These are phyloP conservation scores for Numenius arquata DNA, from an alignment of 2,113 vertebrate species.

Conservation along the genomic window DNA sequence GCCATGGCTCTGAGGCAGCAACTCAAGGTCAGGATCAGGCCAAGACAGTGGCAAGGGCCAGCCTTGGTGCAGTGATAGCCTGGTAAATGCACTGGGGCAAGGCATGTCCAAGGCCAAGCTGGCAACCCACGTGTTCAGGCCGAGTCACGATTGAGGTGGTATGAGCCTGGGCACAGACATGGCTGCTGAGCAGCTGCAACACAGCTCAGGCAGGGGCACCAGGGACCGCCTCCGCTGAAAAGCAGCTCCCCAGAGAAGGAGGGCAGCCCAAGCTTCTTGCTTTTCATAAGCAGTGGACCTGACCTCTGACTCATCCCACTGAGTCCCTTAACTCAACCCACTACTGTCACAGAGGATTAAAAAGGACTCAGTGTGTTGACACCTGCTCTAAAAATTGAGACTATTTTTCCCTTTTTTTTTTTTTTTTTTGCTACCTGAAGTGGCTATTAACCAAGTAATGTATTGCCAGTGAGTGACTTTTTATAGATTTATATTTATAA, in stretches of 20 bases:
- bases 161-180: not conserved
- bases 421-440: too few species aligned
- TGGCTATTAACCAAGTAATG: not conserved
- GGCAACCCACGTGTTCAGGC: rapidly evolving
- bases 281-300: not conserved
- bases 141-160: not conserved
- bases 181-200: not conserved
- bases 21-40: not conserved
- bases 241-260: not conserved
- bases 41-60: not conserved
- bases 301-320: not conserved
- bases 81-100: not conserved
- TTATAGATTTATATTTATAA: not conserved
- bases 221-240: not conserved
- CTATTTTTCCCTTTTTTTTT: not conserved
- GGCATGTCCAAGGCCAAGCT: not conserved
- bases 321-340: not conserved
- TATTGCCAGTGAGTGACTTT: not conserved
- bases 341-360: not conserved
- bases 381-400: not conserved
- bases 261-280: not conserved
- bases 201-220: not conserved
- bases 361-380: not conserved
- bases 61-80: rapidly evolving
- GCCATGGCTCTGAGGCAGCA: not conserved